These are phyloP conservation scores for Nemotelus nigrinus DNA, from an alignment of 2,888 invertebrate species.

Conservation along the genomic window DNA sequence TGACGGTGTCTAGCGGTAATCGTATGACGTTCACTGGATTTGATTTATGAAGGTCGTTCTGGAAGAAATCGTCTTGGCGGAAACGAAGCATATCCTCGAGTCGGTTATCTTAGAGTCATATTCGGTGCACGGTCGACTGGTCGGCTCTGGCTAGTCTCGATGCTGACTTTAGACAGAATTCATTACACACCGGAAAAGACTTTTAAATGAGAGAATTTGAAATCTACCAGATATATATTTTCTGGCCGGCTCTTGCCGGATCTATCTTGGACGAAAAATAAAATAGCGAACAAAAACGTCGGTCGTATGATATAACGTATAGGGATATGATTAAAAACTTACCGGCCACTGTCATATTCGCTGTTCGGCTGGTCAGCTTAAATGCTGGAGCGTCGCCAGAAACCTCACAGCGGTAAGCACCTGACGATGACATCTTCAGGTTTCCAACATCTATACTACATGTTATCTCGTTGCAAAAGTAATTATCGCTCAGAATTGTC, in stretches of 20 bases:
- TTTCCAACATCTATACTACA: slow-evolving; percentile 61
- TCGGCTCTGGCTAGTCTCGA: neutral
- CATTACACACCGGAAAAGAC: slow-evolving; percentile 35
- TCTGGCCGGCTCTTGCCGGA: neutral
- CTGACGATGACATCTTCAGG: slow-evolving; percentile 62
- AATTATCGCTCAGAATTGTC: slow-evolving; percentile 57
- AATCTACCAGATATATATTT: slow-evolving; percentile 19
- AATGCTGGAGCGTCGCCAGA: slow-evolving; percentile 71
- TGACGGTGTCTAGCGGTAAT: slow-evolving; percentile 25
- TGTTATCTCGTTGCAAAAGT: slow-evolving; percentile 60
- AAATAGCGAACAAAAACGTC: neutral
- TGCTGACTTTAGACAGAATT: slow-evolving; percentile 29
- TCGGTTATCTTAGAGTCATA: slow-evolving; percentile 29
- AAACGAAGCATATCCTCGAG: slow-evolving; percentile 34
- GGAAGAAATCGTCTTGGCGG: slow-evolving; percentile 33
- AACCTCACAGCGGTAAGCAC: slow-evolving; percentile 71
- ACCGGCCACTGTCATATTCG: slow-evolving; percentile 71
- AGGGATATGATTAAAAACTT: slow-evolving; percentile 55
- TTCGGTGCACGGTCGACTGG: neutral
- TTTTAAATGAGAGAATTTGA: slow-evolving; percentile 21
- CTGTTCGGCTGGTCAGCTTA: slow-evolving; percentile 67
- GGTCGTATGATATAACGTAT: neutral
- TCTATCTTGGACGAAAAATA: too few relatives aligned
- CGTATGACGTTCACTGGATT: slow-evolving; percentile 20
- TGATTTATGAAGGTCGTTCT: slow-evolving; percentile 43